These are phyloP conservation scores for Nephrocerus scutellatus DNA, from an alignment of 2,888 invertebrate species.

Conservation along the genomic window DNA sequence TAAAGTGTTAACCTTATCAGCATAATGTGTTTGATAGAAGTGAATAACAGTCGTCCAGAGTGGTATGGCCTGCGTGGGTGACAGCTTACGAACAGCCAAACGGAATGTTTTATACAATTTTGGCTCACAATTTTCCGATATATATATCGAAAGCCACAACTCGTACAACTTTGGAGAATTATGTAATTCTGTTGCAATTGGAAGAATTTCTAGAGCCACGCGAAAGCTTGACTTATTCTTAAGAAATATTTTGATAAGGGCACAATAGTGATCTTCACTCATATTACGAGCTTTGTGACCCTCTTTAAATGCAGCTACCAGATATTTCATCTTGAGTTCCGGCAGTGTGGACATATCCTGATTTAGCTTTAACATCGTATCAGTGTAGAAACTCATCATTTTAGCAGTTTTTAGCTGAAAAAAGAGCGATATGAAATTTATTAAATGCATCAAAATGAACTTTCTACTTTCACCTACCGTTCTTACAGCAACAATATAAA, in stretches of 20 bases:
- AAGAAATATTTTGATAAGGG: no score
- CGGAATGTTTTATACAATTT: conserved; percentile 46
- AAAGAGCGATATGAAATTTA: neutral
- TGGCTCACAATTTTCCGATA: conserved; percentile 45
- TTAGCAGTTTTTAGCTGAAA: conserved; percentile 46
- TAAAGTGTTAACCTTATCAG: conserved; percentile 29
- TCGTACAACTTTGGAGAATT: conserved; percentile 51
- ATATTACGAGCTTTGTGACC: conserved; percentile 49
- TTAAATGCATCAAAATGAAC: no score
- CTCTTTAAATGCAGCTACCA: conserved; percentile 50
- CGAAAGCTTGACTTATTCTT: no score
- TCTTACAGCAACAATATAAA: conserved; percentile 50
- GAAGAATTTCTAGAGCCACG: conserved; percentile 33
- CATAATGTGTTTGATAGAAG: conserved; percentile 35
- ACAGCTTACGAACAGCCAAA: conserved; percentile 35
- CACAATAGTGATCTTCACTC: conserved; percentile 49
- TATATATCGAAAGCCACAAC: conserved; percentile 48
- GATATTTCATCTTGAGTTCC: conserved; percentile 49
- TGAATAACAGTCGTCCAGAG: conserved; percentile 36
- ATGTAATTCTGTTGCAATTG: conserved; percentile 47
- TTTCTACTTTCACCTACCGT: no score
- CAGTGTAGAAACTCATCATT: conserved; percentile 55
- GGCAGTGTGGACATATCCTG: conserved; percentile 47
- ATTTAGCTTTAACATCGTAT: conserved; percentile 53
- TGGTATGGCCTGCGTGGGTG: conserved; percentile 24